Base-by-base conservation (phyloP, 2,888 invertebrate species). In the Rhingia rostrata region DNA sequence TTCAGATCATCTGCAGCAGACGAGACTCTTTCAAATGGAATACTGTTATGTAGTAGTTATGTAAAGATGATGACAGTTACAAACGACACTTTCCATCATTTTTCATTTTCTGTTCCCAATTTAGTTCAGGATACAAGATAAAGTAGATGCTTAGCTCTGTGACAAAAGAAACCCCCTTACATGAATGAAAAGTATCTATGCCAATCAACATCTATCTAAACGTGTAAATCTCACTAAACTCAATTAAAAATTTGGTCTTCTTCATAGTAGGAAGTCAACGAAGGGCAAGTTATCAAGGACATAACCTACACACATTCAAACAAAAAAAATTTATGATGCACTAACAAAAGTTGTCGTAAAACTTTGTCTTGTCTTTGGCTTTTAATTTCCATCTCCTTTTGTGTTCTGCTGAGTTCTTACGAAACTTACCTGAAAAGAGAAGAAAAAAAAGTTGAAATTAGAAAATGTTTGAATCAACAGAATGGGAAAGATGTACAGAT, bases 381-480 rank as follows among this genome's bases (percentile, higher is more conserved):
- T 60, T 30, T 58, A 12, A 47, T 53, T 35, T 43, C 43, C 4
- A 73, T 64, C 39, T 12, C 37, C 39, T 58, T 51, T 9, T 12
- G 45, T 43, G 0, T 47, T 10, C 6, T 54, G 30, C 6, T 7
- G 7, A 14, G 7, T 3, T 58, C 54, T 35, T 7, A 7, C 43
- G 45, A 49, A 58, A 83, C 83, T 83, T 83, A 83, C 83, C 83
- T 83, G 83, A 33, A 83, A 78, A 61, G 77, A 82, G 32, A 78
- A 53, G 10, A 45, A 14, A 61, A 43, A 66, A 54, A n/a, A 56
- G 51, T 39, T 49, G 6, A 35, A 73, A 78, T 78, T 69, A 78
- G 73, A 77, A 39, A 37, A 4, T 41, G 51, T 32, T 61, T 61
- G 7, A 51, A 70, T 22, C 41, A 53, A 43, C 14, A 53, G 12